Percentiles rank a stretch among this genome's conserved stretches.
Conservation (phyloP, 2,797 vertebrate species). For the Coregonus sp. region DNA sequence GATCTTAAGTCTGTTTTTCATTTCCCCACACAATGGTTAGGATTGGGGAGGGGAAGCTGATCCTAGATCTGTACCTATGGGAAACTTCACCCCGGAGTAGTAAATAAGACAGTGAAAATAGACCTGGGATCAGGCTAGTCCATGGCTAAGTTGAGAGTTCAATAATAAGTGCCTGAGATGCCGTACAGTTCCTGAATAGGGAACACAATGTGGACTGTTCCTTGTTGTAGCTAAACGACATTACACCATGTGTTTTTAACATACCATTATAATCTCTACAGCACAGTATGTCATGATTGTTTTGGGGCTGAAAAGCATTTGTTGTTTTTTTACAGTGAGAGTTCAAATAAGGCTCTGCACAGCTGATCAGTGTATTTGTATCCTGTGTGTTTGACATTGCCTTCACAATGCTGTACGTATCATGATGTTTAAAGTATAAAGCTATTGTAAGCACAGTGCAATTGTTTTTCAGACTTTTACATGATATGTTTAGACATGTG, state of each 20-base stretch:
- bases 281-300: conserved; percentile 28
- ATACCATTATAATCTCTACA: conserved; percentile 13
- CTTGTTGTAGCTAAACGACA: conserved; percentile 10
- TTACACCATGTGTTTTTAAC: conserved; percentile 8
- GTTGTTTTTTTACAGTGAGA: conserved; percentile 6
- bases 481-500: conserved; percentile 64
- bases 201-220: background rate
- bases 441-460: conserved; percentile 63
- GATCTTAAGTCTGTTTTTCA: no score
- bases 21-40: no score
- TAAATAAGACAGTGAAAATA: background rate
- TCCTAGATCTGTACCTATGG: no score
- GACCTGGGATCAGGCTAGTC: background rate
- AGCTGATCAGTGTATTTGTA: conserved; percentile 51
- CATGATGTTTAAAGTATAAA: conserved; percentile 57
- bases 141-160: conserved; percentile 17
- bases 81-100: background rate
- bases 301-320: conserved; percentile 24
- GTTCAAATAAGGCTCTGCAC: conserved; percentile 30
- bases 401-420: conserved; percentile 55
- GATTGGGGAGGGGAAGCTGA: no score
- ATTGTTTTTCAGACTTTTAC: conserved; percentile 65
- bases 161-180: conserved; percentile 59
- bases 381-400: conserved; percentile 38
- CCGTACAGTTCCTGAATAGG: conserved; percentile 14